phyloP scores from a whole-genome alignment of 2,888 invertebrate genomes.

The Leptopilina myrica region DNA sequence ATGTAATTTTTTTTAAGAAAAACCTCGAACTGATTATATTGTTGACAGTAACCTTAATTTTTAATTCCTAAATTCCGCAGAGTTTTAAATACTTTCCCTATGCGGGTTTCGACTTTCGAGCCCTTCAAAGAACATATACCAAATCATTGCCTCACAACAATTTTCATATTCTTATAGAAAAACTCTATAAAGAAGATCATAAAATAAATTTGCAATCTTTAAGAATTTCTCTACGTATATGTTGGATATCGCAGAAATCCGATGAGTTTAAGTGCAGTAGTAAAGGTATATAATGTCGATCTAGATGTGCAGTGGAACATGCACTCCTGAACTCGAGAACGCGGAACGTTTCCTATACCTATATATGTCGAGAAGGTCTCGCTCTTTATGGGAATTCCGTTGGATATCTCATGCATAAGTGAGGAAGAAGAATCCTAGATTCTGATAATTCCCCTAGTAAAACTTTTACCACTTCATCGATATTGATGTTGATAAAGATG shows the following conservation, averaged over 20 bases:
- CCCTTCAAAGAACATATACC: no score
- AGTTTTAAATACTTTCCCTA: no score
- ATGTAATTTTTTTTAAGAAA: no score
- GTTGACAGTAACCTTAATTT: no score
- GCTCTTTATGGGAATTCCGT: conserved; percentile 30
- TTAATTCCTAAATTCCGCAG: no score
- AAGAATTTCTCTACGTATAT: background rate
- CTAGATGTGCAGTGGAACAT: conserved; percentile 30
- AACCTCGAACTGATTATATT: no score
- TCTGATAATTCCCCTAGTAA: conserved; percentile 19
- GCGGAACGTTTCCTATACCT: conserved; percentile 13
- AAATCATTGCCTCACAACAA: no score
- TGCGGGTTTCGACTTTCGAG: no score
- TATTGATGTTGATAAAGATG: conserved; percentile 15
- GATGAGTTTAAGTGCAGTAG: conserved; percentile 4
- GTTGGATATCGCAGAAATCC: conserved; percentile 13
- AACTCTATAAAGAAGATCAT: no score
- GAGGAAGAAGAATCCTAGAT: conserved; percentile 16
- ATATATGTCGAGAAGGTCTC: background rate
- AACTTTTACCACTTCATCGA: conserved; percentile 17
- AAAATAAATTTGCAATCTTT: no score
- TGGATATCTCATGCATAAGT: conserved; percentile 23
- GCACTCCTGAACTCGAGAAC: conserved; percentile 13
- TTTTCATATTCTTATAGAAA: no score
- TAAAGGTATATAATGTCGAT: conserved; percentile 23